Base-by-base conservation (phyloP, 2,797 vertebrate species). In the Fundulus diaphanus region DNA sequence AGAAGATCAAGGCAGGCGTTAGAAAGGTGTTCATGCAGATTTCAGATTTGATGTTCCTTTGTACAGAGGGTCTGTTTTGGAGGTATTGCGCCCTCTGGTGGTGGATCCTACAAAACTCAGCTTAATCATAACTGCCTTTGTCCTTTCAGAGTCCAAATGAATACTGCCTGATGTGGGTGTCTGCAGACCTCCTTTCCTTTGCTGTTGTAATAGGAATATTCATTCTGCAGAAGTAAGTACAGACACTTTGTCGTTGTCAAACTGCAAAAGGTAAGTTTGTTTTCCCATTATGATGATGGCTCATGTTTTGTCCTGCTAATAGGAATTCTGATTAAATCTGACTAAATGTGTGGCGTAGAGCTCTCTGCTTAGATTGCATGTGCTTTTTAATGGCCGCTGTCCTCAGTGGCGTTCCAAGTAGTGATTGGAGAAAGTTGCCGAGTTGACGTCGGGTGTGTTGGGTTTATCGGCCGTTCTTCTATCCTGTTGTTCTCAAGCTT, bases 211-310 rank as follows among this genome's bases (percentile, higher is more conserved):
- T 97, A 81, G 97, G 96, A 93, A 96, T 99, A 92, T 99, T 99
- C 89, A 89, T 98, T 92, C 95, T 98, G 89, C 98, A 99, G 92
- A 99, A 98, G 98, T 99, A 96, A 98, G 98, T 97, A 52, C 46
- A 46, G 33, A 69, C 48, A 1, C 29, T 24, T 12, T 2, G 22
- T 61, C 22, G 7, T 68, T 4, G 18, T 22, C 0, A 6, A 33
- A 70, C 48, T 51, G 31, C 40, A 20, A 71, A 49, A 0, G n/a
- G 18, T 18, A 12, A 27, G 8, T 73, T 59, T 51, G 31, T 73
- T 51, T 37, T 49, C 18, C 13, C 12, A 6, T 13, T 20, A 33
- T 52, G 11, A n/a, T 65, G 35, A 8, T n/a, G 3, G 22, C 1
- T 5, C 16, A 18, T 20, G 3, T 7, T 15, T 40, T 63, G n/a